Evolutionary conservation across 2,797 vertebrate species (phyloP).

Genomic region (Morelia viridis): DNA sequence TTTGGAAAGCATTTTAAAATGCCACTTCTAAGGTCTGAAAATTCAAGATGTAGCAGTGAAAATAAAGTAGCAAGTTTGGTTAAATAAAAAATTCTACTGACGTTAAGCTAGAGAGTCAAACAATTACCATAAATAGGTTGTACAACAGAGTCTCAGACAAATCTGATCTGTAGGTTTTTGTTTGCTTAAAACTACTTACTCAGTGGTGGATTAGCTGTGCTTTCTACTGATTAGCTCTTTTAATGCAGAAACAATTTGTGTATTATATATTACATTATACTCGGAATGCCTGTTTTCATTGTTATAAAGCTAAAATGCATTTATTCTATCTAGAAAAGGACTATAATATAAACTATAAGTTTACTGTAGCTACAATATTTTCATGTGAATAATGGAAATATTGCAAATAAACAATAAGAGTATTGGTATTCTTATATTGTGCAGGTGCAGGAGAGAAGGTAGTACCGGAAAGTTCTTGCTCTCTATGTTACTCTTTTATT

Average conservation of each 20-base stretch:
- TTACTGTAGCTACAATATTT: neutral
- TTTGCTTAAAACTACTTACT: neutral
- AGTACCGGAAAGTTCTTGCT: neutral
- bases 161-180: neutral
- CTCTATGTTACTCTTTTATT: neutral
- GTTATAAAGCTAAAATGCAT: neutral
- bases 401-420: neutral
- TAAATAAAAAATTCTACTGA: neutral
- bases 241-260: neutral
- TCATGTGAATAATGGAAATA: neutral
- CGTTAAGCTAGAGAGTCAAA: neutral
- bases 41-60: slow-evolving; percentile 9
- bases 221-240: neutral
- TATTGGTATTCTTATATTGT: neutral
- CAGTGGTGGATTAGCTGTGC: neutral
- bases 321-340: neutral
- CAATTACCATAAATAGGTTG: neutral
- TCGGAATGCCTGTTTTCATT: neutral
- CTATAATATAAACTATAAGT: neutral
- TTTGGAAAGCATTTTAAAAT: slow-evolving; percentile 5
- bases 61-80: neutral
- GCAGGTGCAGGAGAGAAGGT: neutral
- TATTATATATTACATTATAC: neutral
- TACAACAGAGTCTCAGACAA: neutral
- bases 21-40: slow-evolving; percentile 4